phyloP scores from a whole-genome alignment of 1,140 invertebrate species.

The Hylaeus anthracinus region DNA sequence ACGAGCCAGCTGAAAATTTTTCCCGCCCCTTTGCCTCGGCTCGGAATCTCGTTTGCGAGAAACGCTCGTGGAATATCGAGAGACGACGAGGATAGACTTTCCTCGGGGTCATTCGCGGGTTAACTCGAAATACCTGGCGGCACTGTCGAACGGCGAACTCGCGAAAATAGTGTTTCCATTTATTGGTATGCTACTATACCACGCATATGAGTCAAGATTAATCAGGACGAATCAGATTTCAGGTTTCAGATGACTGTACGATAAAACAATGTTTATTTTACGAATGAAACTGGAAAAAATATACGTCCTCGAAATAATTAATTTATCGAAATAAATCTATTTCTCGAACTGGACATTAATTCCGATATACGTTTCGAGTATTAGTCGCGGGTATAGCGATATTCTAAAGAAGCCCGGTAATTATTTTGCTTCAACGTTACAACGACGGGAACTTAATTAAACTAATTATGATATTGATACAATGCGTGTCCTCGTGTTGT shows the following conservation, averaged over 20 bases:
- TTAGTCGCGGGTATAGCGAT: conserved; percentile 13
- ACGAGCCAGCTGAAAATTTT: conserved; percentile 57
- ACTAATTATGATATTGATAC: not conserved
- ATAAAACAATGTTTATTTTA: too few relatives aligned
- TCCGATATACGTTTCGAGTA: not conserved
- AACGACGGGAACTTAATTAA: conserved; percentile 13
- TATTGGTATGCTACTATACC: not conserved
- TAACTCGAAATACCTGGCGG: conserved; percentile 27
- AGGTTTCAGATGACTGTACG: not conserved
- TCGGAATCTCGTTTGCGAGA: conserved; percentile 64
- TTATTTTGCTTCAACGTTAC: not conserved
- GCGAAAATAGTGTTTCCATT: conserved; percentile 18
- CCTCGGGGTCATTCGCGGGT: conserved; percentile 18
- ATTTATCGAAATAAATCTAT: not conserved
- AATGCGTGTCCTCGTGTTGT: not conserved
- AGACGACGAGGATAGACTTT: conserved; percentile 31
- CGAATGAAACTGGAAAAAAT: too few relatives aligned
- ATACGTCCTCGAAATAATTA: not conserved
- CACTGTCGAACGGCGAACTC: not conserved
- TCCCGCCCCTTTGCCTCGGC: conserved; percentile 26
- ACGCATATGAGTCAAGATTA: not conserved
- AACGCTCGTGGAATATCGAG: conserved; percentile 62
- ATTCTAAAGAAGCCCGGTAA: not conserved
- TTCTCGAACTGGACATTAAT: not conserved
- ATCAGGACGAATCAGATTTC: not conserved